Base-by-base conservation (phyloP, 1,140 invertebrate species). In the Pseudachorutes palmiensis region DNA sequence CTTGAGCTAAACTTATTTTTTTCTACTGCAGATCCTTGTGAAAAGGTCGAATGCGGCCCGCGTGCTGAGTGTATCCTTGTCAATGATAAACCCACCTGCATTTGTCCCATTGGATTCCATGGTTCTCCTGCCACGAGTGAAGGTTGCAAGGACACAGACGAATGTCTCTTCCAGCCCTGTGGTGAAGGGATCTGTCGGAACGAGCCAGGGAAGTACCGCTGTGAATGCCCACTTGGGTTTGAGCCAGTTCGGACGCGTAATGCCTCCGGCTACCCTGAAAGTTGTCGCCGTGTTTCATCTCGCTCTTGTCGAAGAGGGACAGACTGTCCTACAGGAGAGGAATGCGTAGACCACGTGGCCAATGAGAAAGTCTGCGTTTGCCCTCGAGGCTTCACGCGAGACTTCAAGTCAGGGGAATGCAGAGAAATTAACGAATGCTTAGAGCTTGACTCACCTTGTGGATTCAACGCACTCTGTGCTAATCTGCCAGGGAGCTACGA, bases 401-500 rank as follows among this genome's bases (percentile, higher is more conserved):
- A n/a, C n/a, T 89, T 90, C 75, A 76, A 81, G 14, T 86, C 82
- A 31, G 88, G 86, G 1, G 83, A 86, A 74, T 93, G 90, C 80
- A 82, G 87, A 75, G 93, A 97, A 79, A 82, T 92, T 24, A 88
- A 97, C 76, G 93, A 97, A 79, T 96, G 93, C 74, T 82, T 85
- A 0, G 85, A 87, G 74, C 80, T 83, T 77, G 90, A 3, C 9
- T 5, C 5, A 5, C 61, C 91, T n/a, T 49, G 55, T 59, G 31
- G 62, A 28, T 36, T 68, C 12, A 66, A 49, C 49, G 68, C 64
- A 1, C 84, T 93, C 51, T 95, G 92, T 76, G 93, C 92, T 79
- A 96, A 96, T 79, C 78, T 94, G 48, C 91, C 91, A 0, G 92
- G 92, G n/a, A 92, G 90, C 75, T 96, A 94, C 76, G 91, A 93